Evolutionary conservation across 2,888 invertebrate genomes (phyloP), one percentile per base, ranked within the genome.

Genomic region (Mermis nigrescens): DNA sequence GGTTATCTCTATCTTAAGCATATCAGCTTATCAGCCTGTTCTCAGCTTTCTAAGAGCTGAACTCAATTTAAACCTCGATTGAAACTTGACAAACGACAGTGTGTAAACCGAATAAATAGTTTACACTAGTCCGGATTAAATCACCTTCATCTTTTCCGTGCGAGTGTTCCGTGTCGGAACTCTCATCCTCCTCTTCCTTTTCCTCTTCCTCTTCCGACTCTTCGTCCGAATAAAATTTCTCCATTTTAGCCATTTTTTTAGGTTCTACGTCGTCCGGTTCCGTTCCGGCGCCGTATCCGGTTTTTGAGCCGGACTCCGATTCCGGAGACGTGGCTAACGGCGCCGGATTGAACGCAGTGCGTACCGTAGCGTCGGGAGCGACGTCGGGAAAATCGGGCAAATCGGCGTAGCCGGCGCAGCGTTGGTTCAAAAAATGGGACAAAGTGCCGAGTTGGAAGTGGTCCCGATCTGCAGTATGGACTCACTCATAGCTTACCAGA

Each of bases 391-490:
- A 86, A 1, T 79, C 73, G 0, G 94, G 91, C 65, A 98, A 78
- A 61, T 89, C 82, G 63, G 86, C 83, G 77, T 98, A 98, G 2
- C 90, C 92, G 45, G 77, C 79, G 1, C 91, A 87, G 60, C 83
- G 80, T 67, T 81, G 78, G 68, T 92, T 91, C 61, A 95, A 80
- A 73, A 89, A 88, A 77, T 94, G 94, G 0, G 95, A 94, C 58
- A 99, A 76, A 0, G 92, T 88, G 1, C 95, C 94, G 68, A 98
- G 77, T 66, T 94, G 92, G 75, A 83, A 90, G 68, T 85, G 83
- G 72, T 86, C 85, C 46, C 85, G 80, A 68, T 85, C 86, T 83
- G 73, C 19, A 62, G 60, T n/a, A n/a, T n/a, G n/a, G n/a, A n/a
- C n/a, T n/a, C n/a, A n/a, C n/a, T n/a, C n/a, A n/a, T n/a, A n/a